phyloP scores from a whole-genome alignment of 2,797 vertebrate genomes.

The Leptatherina wallacei region DNA sequence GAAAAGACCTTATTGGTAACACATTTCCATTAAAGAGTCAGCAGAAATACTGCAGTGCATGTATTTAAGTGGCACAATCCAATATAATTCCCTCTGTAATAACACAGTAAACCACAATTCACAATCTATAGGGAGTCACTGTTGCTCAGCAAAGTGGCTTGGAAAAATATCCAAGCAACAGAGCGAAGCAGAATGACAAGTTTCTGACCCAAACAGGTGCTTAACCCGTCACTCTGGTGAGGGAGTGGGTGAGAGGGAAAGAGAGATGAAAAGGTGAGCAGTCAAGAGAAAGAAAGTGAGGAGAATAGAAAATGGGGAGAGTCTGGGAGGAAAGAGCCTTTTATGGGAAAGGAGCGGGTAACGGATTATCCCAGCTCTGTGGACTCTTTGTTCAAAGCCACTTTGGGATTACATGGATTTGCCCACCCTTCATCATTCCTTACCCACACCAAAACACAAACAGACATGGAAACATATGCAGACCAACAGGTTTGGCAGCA shows the following conservation, averaged over 20 bases:
- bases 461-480: not conserved
- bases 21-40: not conserved
- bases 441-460: constrained; percentile 17
- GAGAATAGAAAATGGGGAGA: constrained; percentile 37
- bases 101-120: not conserved
- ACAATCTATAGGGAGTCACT: not conserved
- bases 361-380: constrained; percentile 79
- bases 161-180: constrained; percentile 6
- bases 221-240: constrained; percentile 20
- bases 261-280: constrained; percentile 55
- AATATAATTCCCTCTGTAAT: not conserved
- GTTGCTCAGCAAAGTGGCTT: constrained; percentile 6
- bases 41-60: not conserved
- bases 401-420: constrained; percentile 81
- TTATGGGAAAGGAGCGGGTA: constrained; percentile 72
- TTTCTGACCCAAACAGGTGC: constrained; percentile 36
- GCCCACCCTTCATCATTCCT: constrained; percentile 58
- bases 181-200: constrained; percentile 14
- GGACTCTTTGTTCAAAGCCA: constrained; percentile 80
- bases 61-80: not conserved
- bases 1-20: not conserved
- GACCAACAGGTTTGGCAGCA: constrained; percentile 18
- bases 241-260: constrained; percentile 9
- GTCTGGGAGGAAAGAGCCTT: constrained; percentile 62
- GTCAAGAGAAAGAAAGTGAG: constrained; percentile 40